These are phyloP conservation scores for Oenanthe oenanthe DNA, from an alignment of 2,113 vertebrate species.

Conservation along the genomic window DNA sequence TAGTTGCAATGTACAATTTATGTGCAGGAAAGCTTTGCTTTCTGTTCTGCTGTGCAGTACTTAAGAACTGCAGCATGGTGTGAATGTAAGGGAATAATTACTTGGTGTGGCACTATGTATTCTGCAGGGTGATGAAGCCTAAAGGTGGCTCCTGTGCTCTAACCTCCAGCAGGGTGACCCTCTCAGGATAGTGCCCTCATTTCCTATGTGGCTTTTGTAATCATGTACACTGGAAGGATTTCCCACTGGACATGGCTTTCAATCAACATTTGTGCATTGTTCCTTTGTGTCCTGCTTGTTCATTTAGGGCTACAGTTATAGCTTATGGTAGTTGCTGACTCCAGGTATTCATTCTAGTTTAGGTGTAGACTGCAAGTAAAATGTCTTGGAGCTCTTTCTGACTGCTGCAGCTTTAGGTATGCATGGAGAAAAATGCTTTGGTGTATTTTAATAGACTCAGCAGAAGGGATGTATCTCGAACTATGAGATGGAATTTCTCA, in stretches of 20 bases:
- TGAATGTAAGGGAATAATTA: not conserved
- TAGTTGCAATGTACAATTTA: not conserved
- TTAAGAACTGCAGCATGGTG: not conserved
- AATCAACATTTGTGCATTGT: not conserved
- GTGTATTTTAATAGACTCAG: not conserved
- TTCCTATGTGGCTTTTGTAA: not conserved
- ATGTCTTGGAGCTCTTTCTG: not conserved
- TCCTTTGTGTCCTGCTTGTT: not conserved
- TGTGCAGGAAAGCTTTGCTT: not conserved
- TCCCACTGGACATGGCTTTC: not conserved
- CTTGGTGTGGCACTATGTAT: accelerated
- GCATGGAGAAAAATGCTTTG: not conserved
- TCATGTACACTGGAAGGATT: not conserved
- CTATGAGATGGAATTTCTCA: not conserved
- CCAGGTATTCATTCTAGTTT: not conserved
- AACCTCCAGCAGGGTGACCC: not conserved
- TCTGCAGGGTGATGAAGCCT: not conserved
- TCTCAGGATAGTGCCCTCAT: not conserved
- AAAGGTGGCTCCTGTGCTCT: not conserved
- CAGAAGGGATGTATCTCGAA: not conserved
- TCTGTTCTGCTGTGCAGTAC: not conserved
- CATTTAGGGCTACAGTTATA: not conserved
- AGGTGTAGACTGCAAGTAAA: not conserved
- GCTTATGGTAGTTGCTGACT: not conserved
- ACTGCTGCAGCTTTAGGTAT: not conserved